phyloP scores from a whole-genome alignment of 2,113 vertebrate species.

The Rhizomys pruinosus region DNA sequence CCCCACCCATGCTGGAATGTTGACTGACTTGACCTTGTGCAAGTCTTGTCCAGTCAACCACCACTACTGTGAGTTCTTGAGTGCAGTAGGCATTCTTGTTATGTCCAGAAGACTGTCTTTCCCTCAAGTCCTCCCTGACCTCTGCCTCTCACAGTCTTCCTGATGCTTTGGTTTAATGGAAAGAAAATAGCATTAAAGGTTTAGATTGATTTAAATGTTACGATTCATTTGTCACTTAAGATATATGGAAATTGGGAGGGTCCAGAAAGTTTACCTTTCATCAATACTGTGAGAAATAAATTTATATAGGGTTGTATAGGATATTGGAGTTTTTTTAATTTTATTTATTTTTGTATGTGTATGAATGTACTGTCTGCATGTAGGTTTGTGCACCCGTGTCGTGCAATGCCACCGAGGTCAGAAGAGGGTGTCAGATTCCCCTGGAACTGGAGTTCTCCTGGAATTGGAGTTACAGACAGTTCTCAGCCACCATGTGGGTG shows the following conservation, averaged over 20 bases:
- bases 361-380: too few species aligned
- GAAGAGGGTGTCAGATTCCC: too few species aligned
- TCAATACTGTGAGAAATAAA: neutral
- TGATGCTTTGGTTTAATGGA: neutral
- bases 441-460: too few species aligned
- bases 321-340: neutral
- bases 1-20: neutral
- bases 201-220: neutral
- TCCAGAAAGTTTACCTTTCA: neutral
- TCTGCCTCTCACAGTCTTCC: neutral
- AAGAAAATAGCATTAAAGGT: neutral
- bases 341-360: too few species aligned
- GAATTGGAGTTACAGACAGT: too few species aligned
- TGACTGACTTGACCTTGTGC: neutral
- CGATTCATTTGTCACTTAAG: neutral
- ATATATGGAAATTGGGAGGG: neutral
- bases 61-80: neutral
- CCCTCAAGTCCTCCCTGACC: neutral
- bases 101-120: neutral
- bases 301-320: neutral
- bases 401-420: too few species aligned
- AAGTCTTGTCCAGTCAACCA: neutral
- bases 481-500: too few species aligned
- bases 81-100: neutral
- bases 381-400: too few species aligned